phyloP scores from a whole-genome alignment of 2,797 vertebrate genomes.

The Sebastes hopkinsi region DNA sequence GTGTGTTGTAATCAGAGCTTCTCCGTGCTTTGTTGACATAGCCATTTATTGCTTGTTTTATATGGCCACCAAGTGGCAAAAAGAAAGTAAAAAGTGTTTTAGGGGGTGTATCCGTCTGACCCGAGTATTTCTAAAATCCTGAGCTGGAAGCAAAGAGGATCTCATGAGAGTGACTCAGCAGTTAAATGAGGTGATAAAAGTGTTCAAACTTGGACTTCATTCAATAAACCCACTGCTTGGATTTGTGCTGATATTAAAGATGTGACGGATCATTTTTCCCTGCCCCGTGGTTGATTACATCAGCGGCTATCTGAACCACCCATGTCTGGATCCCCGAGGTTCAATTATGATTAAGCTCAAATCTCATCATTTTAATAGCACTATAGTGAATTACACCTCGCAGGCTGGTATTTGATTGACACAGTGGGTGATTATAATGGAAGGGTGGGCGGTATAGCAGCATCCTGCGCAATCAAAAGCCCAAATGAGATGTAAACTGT shows the following conservation, averaged over 20 bases:
- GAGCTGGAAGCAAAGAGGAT: background rate
- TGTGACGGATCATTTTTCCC: background rate
- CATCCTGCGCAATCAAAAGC: background rate
- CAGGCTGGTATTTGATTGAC: constrained; percentile 14
- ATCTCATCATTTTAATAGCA: constrained; percentile 56
- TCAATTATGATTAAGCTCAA: constrained; percentile 26
- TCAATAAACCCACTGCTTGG: background rate
- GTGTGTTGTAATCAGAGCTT: no score
- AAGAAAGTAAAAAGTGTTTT: background rate
- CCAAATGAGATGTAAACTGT: background rate
- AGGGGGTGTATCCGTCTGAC: background rate
- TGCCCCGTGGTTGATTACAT: background rate
- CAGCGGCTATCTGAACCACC: background rate
- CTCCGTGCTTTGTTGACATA: no score
- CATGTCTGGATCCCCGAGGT: background rate
- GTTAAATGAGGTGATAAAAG: background rate
- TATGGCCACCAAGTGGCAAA: background rate
- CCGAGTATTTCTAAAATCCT: background rate
- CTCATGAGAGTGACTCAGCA: background rate
- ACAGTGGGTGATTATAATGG: constrained; percentile 39
- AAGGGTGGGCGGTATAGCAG: background rate
- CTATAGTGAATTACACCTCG: constrained; percentile 35
- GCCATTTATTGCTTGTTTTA: background rate
- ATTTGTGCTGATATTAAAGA: background rate
- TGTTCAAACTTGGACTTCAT: background rate